Evolutionary conservation across 2,113 vertebrate genomes (phyloP).

Genomic region (Trogon melanurus): DNA sequence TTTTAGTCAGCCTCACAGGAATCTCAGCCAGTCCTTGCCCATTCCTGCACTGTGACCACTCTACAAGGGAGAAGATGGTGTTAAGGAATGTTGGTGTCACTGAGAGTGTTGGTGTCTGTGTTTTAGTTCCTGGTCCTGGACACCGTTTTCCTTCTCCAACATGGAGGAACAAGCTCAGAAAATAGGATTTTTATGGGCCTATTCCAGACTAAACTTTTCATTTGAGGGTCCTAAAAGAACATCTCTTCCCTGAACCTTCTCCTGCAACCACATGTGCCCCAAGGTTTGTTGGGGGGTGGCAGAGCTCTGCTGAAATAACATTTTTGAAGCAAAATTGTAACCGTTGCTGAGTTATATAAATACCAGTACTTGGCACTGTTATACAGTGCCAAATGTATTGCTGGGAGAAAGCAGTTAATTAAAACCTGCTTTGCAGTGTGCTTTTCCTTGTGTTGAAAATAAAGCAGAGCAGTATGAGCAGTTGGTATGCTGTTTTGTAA

Average conservation of each 20-base stretch:
- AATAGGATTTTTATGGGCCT: background rate
- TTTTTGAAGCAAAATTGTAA: background rate
- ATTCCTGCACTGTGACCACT: background rate
- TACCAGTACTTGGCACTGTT: background rate
- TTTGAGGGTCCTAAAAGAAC: background rate
- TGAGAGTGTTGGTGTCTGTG: background rate
- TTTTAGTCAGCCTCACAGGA: background rate
- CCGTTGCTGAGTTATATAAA: background rate
- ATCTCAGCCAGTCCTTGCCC: background rate
- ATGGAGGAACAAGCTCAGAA: background rate
- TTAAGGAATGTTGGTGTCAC: background rate
- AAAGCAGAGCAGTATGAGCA: background rate
- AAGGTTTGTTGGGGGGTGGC: background rate
- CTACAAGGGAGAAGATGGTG: background rate
- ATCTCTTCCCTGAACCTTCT: background rate
- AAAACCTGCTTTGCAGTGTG: conserved; percentile 19
- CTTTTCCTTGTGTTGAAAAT: conserved; percentile 38
- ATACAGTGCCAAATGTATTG: background rate
- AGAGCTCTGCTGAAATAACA: background rate
- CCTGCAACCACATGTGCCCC: background rate
- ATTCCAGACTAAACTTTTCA: background rate
- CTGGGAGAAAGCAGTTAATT: conserved; percentile 30
- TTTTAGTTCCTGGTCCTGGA: background rate
- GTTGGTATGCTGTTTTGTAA: conserved; percentile 12
- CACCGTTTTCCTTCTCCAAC: background rate